Evolutionary conservation across 2,113 vertebrate genomes (phyloP).

Genomic region (Neogobius melanostomus): DNA sequence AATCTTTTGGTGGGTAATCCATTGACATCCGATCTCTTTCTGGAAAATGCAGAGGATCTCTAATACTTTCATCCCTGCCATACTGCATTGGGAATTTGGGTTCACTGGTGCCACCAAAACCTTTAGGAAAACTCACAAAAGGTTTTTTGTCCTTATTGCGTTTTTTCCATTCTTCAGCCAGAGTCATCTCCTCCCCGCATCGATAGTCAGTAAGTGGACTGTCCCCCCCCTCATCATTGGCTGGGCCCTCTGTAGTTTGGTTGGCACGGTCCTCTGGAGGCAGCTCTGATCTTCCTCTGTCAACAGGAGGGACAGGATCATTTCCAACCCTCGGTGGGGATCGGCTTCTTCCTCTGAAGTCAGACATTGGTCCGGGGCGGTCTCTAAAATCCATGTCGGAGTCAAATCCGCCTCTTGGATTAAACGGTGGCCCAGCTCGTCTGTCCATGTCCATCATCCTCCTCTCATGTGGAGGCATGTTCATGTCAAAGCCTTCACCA

Average conservation of each 20-base stretch:
- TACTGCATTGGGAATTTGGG: constrained; percentile 52
- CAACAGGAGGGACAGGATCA: constrained; percentile 46
- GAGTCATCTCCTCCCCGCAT: constrained; percentile 72
- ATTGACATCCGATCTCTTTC: constrained; percentile 45
- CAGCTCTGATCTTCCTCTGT: constrained; percentile 63
- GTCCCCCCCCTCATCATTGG: constrained; percentile 51
- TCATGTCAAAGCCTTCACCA: constrained; percentile 63
- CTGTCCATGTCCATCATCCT: constrained; percentile 85
- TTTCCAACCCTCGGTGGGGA: constrained; percentile 72
- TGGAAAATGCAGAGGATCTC: constrained; percentile 51
- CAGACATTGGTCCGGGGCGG: constrained; percentile 78
- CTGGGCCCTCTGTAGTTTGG: constrained; percentile 56
- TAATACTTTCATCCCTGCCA: constrained; percentile 54
- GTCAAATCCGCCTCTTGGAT: constrained; percentile 74
- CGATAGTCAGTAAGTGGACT: constrained; percentile 68
- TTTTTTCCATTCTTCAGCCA: constrained; percentile 77
- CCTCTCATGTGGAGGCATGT: constrained; percentile 75
- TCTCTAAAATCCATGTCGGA: constrained; percentile 88
- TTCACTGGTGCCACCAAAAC: constrained; percentile 41
- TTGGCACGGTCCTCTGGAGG: constrained; percentile 54
- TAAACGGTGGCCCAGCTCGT: constrained; percentile 79
- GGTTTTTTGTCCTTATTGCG: constrained; percentile 60
- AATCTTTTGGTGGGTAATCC: constrained; percentile 67
- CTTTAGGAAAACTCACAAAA: constrained; percentile 42
- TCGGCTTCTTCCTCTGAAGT: constrained; percentile 73